Base-by-base conservation (phyloP, 2,888 invertebrate species). In the Volucella inflata region DNA sequence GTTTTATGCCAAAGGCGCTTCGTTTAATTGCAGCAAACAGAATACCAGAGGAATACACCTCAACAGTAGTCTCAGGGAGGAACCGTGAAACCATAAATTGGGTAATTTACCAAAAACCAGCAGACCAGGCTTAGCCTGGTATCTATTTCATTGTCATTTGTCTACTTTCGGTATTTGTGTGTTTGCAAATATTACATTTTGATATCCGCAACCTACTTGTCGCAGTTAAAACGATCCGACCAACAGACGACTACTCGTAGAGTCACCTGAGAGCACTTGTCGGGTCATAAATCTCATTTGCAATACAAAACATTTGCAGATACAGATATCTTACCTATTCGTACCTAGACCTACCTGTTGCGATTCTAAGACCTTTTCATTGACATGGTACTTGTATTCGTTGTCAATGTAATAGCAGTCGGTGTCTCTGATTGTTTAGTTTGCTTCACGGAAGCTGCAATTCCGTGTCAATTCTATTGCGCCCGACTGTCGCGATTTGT, bases 381-480 rank as follows among this genome's bases (percentile, higher is more conserved):
- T 4, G 21, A 16, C 38, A 16, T 16, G 50, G 17, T 21, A 14
- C 44, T 14, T 38, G 36, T 16, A 14, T 30, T 75, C 48, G 11
- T 17, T 9, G 46, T 51, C 21, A 10, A 64, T 46, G 70, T 44
- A 70, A 79, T 57, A 59, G 30, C 30, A 30, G 30, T 30, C 30
- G 30, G 30, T 30, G 30, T 30, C 30, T 75, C 59, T 70, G 50
- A 62, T 68, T 75, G 68, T 72, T 77, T 60, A 30, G 38, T 57
- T n/a, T 38, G 38, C 70, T 87, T 87, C 77, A 87, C 82, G 82
- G 87, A 82, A 87, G 87, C 82, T 82, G 70, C 51, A 46, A 67
- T 76, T 68, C 71, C 60, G 57, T 80, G 76, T 55, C 67, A 72
- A 68, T 76, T 70, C 57, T 62, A 71, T 57, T 46, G 10, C 17